phyloP scores from a whole-genome alignment of 1,140 invertebrate genomes.

The Cyclina sinensis region DNA sequence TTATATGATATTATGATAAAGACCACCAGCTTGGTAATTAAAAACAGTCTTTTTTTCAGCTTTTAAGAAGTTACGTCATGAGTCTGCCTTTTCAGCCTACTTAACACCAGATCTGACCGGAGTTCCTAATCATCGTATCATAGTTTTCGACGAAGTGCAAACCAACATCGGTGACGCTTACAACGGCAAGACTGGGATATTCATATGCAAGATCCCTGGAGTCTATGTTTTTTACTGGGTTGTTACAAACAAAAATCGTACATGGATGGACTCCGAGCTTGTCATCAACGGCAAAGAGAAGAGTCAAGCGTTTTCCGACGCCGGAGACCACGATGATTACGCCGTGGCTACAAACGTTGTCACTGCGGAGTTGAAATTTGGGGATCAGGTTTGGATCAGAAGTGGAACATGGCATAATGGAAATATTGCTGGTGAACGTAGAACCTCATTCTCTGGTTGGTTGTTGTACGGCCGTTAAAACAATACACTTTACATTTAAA shows the following conservation, averaged over 20 bases:
- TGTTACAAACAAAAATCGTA: not conserved
- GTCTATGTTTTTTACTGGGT: conserved; percentile 22
- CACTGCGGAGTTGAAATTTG: not conserved
- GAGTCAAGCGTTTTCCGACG: not conserved
- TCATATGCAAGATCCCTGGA: not conserved
- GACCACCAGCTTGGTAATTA: not conserved
- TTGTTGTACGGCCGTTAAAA: not conserved
- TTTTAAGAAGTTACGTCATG: not conserved
- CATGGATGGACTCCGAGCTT: not conserved
- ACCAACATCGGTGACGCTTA: conserved; percentile 31
- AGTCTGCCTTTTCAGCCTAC: not conserved
- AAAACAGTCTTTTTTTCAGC: not conserved
- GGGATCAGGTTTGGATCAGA: not conserved
- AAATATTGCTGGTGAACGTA: not conserved
- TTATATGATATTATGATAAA: too few relatives aligned
- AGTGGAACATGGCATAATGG: not conserved
- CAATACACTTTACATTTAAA: too few relatives aligned
- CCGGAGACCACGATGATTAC: not conserved
- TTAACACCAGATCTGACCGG: not conserved
- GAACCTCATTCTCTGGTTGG: not conserved
- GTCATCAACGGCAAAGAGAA: not conserved
- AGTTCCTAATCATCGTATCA: not conserved
- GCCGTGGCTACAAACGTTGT: not conserved
- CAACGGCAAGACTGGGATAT: not conserved
- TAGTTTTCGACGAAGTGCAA: not conserved